A percentile compares a stretch with the other conserved stretches of the same genome.
These are phyloP conservation scores for Haliclona indistincta DNA, from an alignment of 37 sponge, comb jelly and placozoan species.

Conservation along the genomic window DNA sequence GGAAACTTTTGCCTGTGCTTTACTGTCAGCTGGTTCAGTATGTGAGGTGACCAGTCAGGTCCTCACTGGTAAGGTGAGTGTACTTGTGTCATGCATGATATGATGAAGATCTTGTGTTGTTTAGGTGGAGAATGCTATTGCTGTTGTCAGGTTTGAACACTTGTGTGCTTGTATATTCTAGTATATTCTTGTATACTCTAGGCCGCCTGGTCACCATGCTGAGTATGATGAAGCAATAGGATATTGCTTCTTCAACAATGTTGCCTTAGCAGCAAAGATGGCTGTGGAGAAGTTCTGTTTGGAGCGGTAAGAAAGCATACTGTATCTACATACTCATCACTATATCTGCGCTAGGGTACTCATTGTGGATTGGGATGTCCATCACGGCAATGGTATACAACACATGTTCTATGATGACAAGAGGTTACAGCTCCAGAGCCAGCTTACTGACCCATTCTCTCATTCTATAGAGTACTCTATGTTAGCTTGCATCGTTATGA, in stretches of 20 bases:
- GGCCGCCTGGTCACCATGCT: conserved; percentile 98
- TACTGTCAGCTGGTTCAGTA: conserved; percentile 77
- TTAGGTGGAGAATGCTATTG: conserved; percentile 58
- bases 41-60: conserved; percentile 82
- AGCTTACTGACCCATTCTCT: not conserved
- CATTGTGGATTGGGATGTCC: conserved; percentile 98
- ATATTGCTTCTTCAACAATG: conserved; percentile 92
- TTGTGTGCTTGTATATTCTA: not conserved
- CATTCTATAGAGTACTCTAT: conserved; percentile 65
- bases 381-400: conserved; percentile 96
- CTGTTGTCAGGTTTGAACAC: conserved; percentile 52
- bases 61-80: conserved; percentile 57
- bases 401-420: conserved; percentile 83
- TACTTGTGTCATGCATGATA: no score
- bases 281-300: conserved; percentile 67
- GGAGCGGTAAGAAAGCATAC: conserved; percentile 45
- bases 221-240: conserved; percentile 66
- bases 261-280: conserved; percentile 85
- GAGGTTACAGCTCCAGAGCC: conserved; percentile 17
- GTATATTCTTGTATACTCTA: not conserved
- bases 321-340: not conserved
- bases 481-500: conserved; percentile 87
- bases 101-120: no score
- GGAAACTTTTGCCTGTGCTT: conserved; percentile 52
- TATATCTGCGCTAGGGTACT: conserved; percentile 58